Evolutionary conservation across 2,797 vertebrate genomes (phyloP), one percentile per base, ranked within the genome.

Genomic region (Molossus alvarezi): DNA sequence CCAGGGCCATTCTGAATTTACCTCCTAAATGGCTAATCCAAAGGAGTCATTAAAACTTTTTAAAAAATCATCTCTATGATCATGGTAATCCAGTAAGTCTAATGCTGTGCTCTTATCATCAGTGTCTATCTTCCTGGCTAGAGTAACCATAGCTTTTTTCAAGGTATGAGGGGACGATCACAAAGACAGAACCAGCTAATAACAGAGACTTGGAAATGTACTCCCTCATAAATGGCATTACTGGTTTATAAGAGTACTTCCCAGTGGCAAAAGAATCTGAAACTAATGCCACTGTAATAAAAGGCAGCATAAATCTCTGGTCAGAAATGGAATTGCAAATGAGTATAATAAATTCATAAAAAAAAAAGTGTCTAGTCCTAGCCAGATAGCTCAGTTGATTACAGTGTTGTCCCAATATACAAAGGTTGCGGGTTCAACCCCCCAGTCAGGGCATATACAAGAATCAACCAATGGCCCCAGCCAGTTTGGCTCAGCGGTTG

Each of bases 221-320:
- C 92, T 95, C 90, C 65, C 69, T 89, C 79, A 83, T 57, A 95
- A 94, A 91, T 2, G 9, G n/a, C 48, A 75, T 0, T 88, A 60
- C 53, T 79, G 80, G 58, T 67, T 77, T 87, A 65, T 72, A 92
- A 89, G 33, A 29, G 51, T 75, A 48, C 55, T 87, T 89, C 64
- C 17, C 82, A 88, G 41, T 21, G 48, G 91, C 71, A 80, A 92
- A 81, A 88, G 55, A 84, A 92, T 73, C 27, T 92, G 55, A 92
- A 94, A 96, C 29, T 88, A 92, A 92, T 65, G 41, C 29, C 80
- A 90, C 41, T 93, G 2, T 75, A 90, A 80, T 55, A 82, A 95
- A 89, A 93, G 72, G 75, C n/a, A 83, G 65, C 65, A 88, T 73
- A 53, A 88, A 48, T 58, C 72, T 90, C 95, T 57, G 33, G 37